These are phyloP conservation scores for Melanerpes formicivorus DNA, from an alignment of 2,113 vertebrate species.

Conservation along the genomic window DNA sequence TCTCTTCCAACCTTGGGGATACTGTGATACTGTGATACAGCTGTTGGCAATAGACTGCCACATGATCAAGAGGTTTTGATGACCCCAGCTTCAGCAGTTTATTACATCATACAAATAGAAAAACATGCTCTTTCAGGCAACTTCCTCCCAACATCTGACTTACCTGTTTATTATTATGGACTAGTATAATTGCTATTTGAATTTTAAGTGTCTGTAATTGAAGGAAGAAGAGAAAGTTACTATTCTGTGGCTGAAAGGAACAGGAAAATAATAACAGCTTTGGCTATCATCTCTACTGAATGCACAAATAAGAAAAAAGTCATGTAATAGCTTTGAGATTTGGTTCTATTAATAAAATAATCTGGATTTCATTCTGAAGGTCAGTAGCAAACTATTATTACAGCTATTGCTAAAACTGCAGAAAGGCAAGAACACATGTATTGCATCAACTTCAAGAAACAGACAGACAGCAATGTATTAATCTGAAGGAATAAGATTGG, in stretches of 20 bases:
- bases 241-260: not conserved
- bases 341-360: not conserved
- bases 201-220: slow-evolving; percentile 11
- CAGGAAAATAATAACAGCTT: not conserved
- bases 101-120: slow-evolving; percentile 58
- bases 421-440: not conserved
- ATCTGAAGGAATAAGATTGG: not conserved
- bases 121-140: slow-evolving; percentile 37
- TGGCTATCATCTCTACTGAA: not conserved
- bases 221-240: not conserved
- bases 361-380: not conserved
- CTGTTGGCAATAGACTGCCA: slow-evolving; percentile 30
- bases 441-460: not conserved
- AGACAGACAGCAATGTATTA: not conserved
- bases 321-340: not conserved
- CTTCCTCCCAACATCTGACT: not conserved
- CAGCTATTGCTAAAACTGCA: not conserved
- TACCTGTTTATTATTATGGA: slow-evolving; percentile 42
- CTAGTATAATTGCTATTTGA: not conserved
- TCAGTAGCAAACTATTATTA: not conserved
- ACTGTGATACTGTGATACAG: not conserved
- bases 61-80: slow-evolving; percentile 58
- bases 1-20: too few species aligned
- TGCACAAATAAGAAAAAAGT: not conserved
- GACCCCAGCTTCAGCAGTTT: slow-evolving; percentile 57